A percentile compares a stretch with the other conserved stretches of the same genome.
Conservation (phyloP, 1,140 invertebrate genomes). For the Acyrthosiphon pisum region DNA sequence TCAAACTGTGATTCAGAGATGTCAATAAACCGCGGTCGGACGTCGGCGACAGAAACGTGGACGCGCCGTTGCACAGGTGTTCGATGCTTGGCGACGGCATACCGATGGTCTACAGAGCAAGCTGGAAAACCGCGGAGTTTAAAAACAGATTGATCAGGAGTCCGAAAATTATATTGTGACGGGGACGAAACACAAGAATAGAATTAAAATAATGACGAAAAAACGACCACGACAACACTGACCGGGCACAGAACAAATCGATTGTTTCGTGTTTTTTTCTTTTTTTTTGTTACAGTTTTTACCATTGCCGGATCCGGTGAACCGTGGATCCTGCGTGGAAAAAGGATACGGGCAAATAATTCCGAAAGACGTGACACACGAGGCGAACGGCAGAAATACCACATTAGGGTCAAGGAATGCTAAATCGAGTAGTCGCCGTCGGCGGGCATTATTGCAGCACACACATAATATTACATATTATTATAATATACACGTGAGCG, state of each 20-base stretch:
- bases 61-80: slow-evolving; percentile 53
- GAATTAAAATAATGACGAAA: slow-evolving; percentile 4
- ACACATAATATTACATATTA: not conserved
- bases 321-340: slow-evolving; percentile 11
- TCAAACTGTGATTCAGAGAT: slow-evolving; percentile 45
- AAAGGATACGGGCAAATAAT: slow-evolving; percentile 30
- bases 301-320: not conserved
- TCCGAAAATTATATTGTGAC: not conserved
- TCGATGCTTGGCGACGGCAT: slow-evolving; percentile 56
- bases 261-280: not conserved
- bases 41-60: slow-evolving; percentile 53
- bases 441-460: not conserved
- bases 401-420: slow-evolving; percentile 34
- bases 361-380: slow-evolving; percentile 26
- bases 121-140: slow-evolving; percentile 41
- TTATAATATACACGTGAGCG: slow-evolving; percentile 2
- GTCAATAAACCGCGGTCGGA: slow-evolving; percentile 40
- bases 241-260: slow-evolving; percentile 40
- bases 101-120: not conserved
- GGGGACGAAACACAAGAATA: not conserved
- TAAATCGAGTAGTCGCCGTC: not conserved
- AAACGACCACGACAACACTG: not conserved
- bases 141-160: not conserved
- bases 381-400: slow-evolving; percentile 30
- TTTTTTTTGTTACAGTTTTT: not conserved